Percentiles rank a stretch among this genome's conserved stretches.
Evolutionary conservation across 2,113 vertebrate genomes (phyloP).

Genomic region (Oceanodroma tethys): DNA sequence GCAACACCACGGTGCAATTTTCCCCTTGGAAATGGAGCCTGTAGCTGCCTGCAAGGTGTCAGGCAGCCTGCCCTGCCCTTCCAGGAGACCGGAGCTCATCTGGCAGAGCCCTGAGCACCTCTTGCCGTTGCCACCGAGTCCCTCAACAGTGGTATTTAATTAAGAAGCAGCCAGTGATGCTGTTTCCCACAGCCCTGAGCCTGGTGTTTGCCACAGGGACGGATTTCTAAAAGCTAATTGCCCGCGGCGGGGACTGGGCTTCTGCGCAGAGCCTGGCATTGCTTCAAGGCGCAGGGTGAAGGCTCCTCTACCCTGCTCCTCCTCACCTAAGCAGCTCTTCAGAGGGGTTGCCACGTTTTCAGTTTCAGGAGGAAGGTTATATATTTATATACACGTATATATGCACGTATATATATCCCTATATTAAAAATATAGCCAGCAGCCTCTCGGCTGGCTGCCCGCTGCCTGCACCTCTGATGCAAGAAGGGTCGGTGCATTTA

Average conservation of each 20-base stretch:
- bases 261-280: fast-evolving
- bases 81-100: not conserved
- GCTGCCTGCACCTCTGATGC: fast-evolving
- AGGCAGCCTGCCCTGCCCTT: not conserved
- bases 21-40: not conserved
- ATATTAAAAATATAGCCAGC: not conserved
- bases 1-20: not conserved
- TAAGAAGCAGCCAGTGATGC: not conserved
- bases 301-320: not conserved
- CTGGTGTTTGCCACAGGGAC: not conserved
- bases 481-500: not conserved
- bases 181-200: not conserved
- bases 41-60: not conserved
- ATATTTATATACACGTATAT: not conserved
- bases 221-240: fast-evolving
- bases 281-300: not conserved
- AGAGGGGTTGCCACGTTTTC: fast-evolving
- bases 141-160: not conserved
- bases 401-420: too few relatives aligned
- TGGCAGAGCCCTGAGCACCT: not conserved
- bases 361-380: not conserved
- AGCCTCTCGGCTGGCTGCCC: fast-evolving
- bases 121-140: not conserved
- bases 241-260: fast-evolving
- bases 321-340: not conserved